Evolutionary conservation across 2,888 invertebrate genomes (phyloP), one percentile per base, ranked within the genome.

Genomic region (Beris chalybata): DNA sequence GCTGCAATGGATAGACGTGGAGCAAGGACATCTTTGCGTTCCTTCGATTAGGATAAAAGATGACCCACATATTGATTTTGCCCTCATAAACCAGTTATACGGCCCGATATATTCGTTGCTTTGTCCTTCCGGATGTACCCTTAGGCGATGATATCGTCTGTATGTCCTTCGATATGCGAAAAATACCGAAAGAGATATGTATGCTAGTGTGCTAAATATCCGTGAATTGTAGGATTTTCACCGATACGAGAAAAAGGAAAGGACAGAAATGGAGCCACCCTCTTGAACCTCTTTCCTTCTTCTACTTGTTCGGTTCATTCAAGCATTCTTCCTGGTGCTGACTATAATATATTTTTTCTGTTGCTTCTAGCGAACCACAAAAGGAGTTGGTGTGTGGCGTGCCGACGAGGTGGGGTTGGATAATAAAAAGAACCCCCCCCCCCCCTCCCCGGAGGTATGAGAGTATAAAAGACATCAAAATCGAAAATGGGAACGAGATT

Each of bases 21-120:
- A 61, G 38, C 38, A 38, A 52, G 52, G 50, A 22, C 61, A 22
- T 43, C 50, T 61, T 61, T 43, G 22, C 61, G 52, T 54, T 55
- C n/a, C 64, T 65, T 65, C 64, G 64, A 66, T 66, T 56, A 61
- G 31, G 56, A 66, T 66, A 66, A 66, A 66, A 66, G 66, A 66
- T 66, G 61, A 61, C 63, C 66, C 61, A 55, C 55, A 66, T 66
- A 66, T 66, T 54, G 66, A 66, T 66, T 66, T 66, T 15, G 61
- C 55, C 66, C 66, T 66, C 66, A 66, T 66, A 66, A 66, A 66
- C 59, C 45, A 48, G 55, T 66, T 50, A 61, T 61, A 38, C 38
- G 52, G 52, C 11, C n/a, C 52, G 38, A 43, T 9, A 61, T 50
- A 15, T 38, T 13, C 7, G 15, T 5, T 7, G 38, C 11, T 9